These are phyloP conservation scores for Menidia beryllina DNA, from an alignment of 2,113 vertebrate species.

Conservation along the genomic window DNA sequence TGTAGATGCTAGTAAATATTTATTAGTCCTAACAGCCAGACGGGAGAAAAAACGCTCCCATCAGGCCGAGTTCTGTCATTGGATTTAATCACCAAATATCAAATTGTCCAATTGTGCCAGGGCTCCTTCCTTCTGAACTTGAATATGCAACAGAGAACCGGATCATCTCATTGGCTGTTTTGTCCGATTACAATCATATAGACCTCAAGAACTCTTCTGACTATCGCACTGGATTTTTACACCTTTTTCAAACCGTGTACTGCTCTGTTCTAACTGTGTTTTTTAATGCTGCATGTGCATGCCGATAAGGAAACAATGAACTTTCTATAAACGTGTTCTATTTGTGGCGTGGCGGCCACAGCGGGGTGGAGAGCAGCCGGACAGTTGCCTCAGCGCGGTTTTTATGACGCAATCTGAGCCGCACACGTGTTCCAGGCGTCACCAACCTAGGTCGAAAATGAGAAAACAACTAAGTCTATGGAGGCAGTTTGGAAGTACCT, in stretches of 20 bases:
- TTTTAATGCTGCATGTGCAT: conserved; percentile 86
- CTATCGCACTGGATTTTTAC: conserved; percentile 83
- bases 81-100: conserved; percentile 25
- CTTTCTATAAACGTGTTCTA: conserved; percentile 74
- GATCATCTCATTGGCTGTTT: conserved; percentile 77
- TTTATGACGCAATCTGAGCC: neutral
- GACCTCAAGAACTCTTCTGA: conserved; percentile 83
- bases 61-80: conserved; percentile 28
- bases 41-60: conserved; percentile 1
- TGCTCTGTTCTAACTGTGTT: conserved; percentile 78
- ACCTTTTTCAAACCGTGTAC: conserved; percentile 69
- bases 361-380: conserved; percentile 60
- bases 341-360: conserved; percentile 67
- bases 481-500: conserved; percentile 9
- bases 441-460: neutral
- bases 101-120: conserved; percentile 11
- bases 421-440: neutral
- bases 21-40: conserved; percentile 17
- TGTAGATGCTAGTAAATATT: conserved; percentile 26
- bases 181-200: conserved; percentile 70
- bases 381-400: neutral
- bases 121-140: conserved; percentile 44
- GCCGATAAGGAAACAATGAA: conserved; percentile 64
- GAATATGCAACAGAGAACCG: conserved; percentile 73
- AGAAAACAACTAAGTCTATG: conserved; percentile 3